A percentile compares a stretch with the other conserved stretches of the same genome.
phyloP scores from a whole-genome alignment of 1,140 invertebrate genomes.

The Prorops nasuta region DNA sequence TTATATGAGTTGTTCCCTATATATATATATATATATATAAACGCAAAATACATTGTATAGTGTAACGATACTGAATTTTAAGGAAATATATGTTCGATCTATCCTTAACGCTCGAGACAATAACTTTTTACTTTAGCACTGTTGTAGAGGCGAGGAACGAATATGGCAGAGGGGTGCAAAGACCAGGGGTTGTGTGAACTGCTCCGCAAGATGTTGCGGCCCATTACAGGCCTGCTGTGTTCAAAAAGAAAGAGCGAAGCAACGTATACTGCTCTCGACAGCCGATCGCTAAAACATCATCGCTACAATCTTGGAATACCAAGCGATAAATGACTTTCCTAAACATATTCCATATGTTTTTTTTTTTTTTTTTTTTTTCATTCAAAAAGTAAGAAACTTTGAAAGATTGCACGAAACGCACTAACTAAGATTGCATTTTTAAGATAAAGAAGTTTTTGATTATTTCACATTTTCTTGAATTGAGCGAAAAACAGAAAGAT shows the following conservation, averaged over 20 bases:
- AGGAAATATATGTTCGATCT: background rate
- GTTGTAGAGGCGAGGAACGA: conserved; percentile 1
- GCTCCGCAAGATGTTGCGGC: conserved; percentile 50
- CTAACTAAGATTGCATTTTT: too few species aligned
- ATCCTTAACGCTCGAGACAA: background rate
- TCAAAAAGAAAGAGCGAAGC: conserved; percentile 34
- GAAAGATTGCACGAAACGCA: too few species aligned
- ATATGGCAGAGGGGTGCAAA: conserved; percentile 25
- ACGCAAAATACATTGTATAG: too few species aligned
- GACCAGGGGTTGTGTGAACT: conserved; percentile 38
- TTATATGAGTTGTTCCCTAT: too few species aligned
- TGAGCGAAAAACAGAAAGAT: too few species aligned
- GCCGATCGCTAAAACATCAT: conserved; percentile 49
- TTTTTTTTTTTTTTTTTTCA: too few species aligned
- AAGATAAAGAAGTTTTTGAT: too few species aligned
- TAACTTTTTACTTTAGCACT: background rate
- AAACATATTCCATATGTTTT: too few species aligned
- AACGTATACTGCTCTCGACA: conserved; percentile 24
- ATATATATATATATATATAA: too few species aligned
- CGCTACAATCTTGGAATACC: conserved; percentile 43
- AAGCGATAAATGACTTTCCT: conserved; percentile 44
- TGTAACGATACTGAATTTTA: too few species aligned
- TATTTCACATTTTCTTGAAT: too few species aligned
- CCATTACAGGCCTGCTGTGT: conserved; percentile 47
- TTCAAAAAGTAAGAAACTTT: too few species aligned